Evolutionary conservation across 2,888 invertebrate genomes (phyloP), one percentile per base, ranked within the genome.

Genomic region (Matsumyia berberina): DNA sequence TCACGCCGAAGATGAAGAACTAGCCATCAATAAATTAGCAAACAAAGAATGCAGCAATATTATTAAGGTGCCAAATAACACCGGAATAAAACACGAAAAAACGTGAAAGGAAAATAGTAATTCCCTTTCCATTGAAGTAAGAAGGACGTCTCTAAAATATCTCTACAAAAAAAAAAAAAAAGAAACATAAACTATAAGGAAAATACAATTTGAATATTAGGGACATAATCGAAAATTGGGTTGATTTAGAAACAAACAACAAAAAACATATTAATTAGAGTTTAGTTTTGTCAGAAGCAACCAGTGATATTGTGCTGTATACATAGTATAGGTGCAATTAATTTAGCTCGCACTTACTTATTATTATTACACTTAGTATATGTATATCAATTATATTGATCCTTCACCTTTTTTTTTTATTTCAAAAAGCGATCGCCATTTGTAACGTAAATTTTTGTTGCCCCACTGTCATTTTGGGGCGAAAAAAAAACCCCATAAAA

Each of bases 1-100:
- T 94, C 95, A 86, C 94, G 95, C 88, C 93, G 95, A 92, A 94
- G 95, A 92, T 95, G 95, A 94, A 79, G 70, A 85, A 53, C 69
- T 76, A 80, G 79, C 79, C 78, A 85, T 85, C 66, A 85, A 60
- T 85, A 66, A 76, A 57, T 80, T 55, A 85, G 69, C 66, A 79
- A 85, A 86, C 80, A 70, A 80, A 60, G 76, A 86, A 80, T 76
- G 70, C 85, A 80, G 76, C 79, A 87, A 81, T 86, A 79, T 74
- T 77, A 80, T 66, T 44, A 83, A 70, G 86, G 87, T 86, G 86
- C 86, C 87, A 86, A 85, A 70, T 79, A 86, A 85, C 82, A 86
- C 86, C 83, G 85, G 51, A 85, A 79, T 39, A 69, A 78, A 76
- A 78, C 60, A 51, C 70, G 66, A 77, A 37, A 39, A 39, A 66